These are phyloP conservation scores for Archaeoteleia sp. DNA, from an alignment of 2,888 invertebrate species.

Conservation along the genomic window DNA sequence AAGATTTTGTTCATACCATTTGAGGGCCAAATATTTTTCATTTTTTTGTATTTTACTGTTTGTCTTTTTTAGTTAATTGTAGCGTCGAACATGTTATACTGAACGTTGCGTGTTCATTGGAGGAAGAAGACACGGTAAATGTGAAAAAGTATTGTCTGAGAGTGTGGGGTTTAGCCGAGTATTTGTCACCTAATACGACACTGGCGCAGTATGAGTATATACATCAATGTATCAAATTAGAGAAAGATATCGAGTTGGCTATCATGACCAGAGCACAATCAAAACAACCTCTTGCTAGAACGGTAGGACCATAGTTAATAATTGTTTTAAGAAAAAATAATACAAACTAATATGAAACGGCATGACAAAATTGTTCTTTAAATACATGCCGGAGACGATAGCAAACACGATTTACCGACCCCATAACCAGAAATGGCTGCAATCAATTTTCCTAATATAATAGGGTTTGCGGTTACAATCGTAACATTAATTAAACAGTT, in stretches of 20 bases:
- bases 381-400: no score
- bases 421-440: no score
- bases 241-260: constrained; percentile 87
- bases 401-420: no score
- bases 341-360: constrained; percentile 9
- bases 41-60: constrained; percentile 10
- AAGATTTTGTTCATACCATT: constrained; percentile 60
- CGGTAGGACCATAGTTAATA: constrained; percentile 75
- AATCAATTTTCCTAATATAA: no score
- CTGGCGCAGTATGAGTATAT: constrained; percentile 95
- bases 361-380: no score
- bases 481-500: no score
- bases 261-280: constrained; percentile 78
- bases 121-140: constrained; percentile 82
- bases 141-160: constrained; percentile 80
- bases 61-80: constrained; percentile 80
- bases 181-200: constrained; percentile 87
- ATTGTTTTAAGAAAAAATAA: constrained; percentile 1
- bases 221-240: constrained; percentile 93
- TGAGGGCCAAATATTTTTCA: background rate
- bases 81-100: constrained; percentile 90
- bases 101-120: constrained; percentile 88
- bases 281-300: constrained; percentile 84
- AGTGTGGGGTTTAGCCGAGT: constrained; percentile 93
- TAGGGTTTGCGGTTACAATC: no score